Percentiles rank a stretch among this genome's conserved stretches.
Conservation (phyloP, 2,113 vertebrate genomes). For the Clupea harengus region DNA sequence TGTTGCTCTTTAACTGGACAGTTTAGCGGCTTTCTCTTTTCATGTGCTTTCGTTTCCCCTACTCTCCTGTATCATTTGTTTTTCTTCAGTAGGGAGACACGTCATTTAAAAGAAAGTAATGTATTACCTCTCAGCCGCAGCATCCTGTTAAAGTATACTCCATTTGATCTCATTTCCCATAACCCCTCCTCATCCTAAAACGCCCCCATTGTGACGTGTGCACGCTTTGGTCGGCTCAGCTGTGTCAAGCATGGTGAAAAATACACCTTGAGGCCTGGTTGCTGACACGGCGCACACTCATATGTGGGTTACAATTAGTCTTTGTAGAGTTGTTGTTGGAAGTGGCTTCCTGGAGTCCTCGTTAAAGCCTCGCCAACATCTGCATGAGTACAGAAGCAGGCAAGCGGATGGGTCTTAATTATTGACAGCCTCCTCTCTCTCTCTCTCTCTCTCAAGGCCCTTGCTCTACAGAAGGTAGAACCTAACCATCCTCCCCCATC, state of each 20-base stretch:
- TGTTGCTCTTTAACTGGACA: neutral
- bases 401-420: slow-evolving; percentile 45
- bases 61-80: neutral
- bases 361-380: slow-evolving; percentile 26
- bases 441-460: neutral
- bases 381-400: slow-evolving; percentile 23
- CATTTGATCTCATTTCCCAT: slow-evolving; percentile 15
- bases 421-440: slow-evolving; percentile 56
- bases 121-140: slow-evolving; percentile 7
- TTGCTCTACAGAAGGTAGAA: neutral
- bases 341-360: neutral
- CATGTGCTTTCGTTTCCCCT: neutral
- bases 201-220: slow-evolving; percentile 6
- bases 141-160: slow-evolving; percentile 14
- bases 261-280: neutral
- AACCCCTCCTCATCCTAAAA: slow-evolving; percentile 4
- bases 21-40: neutral
- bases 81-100: neutral
- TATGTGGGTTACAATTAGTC: slow-evolving; percentile 19
- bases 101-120: slow-evolving; percentile 38
- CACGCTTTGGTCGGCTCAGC: neutral
- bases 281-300: neutral
- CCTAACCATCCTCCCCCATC: neutral
- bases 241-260: neutral
- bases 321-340: slow-evolving; percentile 1